Evolutionary conservation across 2,797 vertebrate species (phyloP).

Genomic region (Masticophis lateralis): DNA sequence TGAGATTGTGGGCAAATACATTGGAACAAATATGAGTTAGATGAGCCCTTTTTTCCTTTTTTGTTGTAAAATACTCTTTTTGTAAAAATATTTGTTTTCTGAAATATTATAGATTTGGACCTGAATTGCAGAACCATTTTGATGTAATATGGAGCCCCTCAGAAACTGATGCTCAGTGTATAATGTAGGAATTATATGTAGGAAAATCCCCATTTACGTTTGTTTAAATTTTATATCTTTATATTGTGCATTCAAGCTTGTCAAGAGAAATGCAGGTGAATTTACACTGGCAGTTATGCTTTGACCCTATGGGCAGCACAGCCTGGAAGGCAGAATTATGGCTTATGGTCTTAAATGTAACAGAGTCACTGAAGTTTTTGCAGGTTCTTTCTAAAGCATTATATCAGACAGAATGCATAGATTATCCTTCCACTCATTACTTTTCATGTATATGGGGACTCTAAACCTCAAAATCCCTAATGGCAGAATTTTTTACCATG

Average conservation of each 20-base stretch:
- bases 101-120: neutral
- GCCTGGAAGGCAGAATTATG: neutral
- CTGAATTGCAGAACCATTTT: neutral
- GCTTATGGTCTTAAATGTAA: neutral
- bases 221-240: neutral
- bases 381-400: neutral
- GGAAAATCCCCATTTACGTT: neutral
- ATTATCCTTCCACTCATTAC: neutral
- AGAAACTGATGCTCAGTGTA: neutral
- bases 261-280: neutral
- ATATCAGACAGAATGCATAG: neutral
- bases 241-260: neutral
- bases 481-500: neutral
- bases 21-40: neutral
- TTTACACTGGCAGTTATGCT: neutral
- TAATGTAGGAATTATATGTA: neutral
- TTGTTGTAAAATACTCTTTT: neutral
- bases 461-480: neutral
- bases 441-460: neutral
- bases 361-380: neutral
- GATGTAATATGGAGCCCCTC: neutral
- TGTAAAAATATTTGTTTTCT: neutral
- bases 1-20: slow-evolving; percentile 2
- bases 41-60: slow-evolving; percentile 1
- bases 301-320: neutral